phyloP scores from a whole-genome alignment of 1,140 invertebrate genomes.

The Ostrea edulis region DNA sequence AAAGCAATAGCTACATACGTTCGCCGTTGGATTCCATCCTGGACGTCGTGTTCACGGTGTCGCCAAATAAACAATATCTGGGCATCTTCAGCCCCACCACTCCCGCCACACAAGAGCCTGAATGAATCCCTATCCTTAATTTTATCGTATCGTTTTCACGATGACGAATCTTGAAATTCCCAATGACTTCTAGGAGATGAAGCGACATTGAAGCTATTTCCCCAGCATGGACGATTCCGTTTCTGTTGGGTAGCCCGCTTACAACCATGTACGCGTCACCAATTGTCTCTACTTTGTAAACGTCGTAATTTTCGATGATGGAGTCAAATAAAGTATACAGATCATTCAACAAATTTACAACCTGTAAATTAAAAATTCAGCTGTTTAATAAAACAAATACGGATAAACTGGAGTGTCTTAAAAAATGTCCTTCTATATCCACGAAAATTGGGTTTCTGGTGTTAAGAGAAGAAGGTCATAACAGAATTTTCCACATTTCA shows the following conservation, averaged over 20 bases:
- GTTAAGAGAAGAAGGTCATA: too few species aligned
- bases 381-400: not conserved
- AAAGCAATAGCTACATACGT: constrained; percentile 58
- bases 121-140: constrained; percentile 95
- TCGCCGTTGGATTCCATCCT: constrained; percentile 77
- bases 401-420: too few species aligned
- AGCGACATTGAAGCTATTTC: constrained; percentile 93
- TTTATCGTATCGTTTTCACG: constrained; percentile 90
- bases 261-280: constrained; percentile 78
- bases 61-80: constrained; percentile 77
- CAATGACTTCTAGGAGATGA: constrained; percentile 90
- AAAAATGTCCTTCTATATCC: too few species aligned
- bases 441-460: too few species aligned
- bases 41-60: constrained; percentile 78
- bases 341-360: constrained; percentile 79
- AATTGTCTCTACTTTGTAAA: constrained; percentile 78
- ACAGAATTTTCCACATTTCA: too few species aligned
- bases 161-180: constrained; percentile 92
- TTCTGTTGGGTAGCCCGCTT: constrained; percentile 77
- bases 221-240: constrained; percentile 88
- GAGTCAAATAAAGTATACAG: constrained; percentile 77
- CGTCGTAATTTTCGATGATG: constrained; percentile 77
- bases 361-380: constrained; percentile 73
- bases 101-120: constrained; percentile 80
- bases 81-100: constrained; percentile 84